Conservation (phyloP, 2,888 invertebrate species). For the Dynastes tityus region DNA sequence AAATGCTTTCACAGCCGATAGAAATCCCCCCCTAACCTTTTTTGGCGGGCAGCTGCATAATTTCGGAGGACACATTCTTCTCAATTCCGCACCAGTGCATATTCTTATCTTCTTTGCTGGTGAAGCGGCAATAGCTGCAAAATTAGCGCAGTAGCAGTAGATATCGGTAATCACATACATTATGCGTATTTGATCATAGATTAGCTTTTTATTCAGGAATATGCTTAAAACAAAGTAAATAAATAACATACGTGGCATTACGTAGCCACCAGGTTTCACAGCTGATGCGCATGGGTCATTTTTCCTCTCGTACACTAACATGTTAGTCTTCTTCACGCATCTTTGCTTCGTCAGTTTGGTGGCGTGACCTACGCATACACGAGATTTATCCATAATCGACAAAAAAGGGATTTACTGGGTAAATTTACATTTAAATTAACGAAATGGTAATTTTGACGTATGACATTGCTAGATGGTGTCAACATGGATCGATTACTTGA, state of each 20-base stretch:
- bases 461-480: conserved; percentile 18
- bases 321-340: conserved; percentile 60
- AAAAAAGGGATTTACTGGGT: conserved; percentile 18
- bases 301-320: conserved; percentile 59
- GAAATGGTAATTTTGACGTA: conserved; percentile 39
- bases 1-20: conserved; percentile 49
- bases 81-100: conserved; percentile 68
- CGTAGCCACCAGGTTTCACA: conserved; percentile 48
- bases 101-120: conserved; percentile 64
- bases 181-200: no score
- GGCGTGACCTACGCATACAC: conserved; percentile 60
- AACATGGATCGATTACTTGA: background rate
- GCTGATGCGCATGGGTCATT: conserved; percentile 54
- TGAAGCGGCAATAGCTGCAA: conserved; percentile 51
- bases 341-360: conserved; percentile 65
- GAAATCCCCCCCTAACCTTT: conserved; percentile 48
- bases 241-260: conserved; percentile 49
- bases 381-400: conserved; percentile 54
- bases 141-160: background rate
- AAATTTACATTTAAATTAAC: conserved; percentile 31
- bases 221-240: background rate
- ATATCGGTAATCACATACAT: no score
- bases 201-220: no score
- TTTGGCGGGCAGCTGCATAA: conserved; percentile 65
- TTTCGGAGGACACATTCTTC: conserved; percentile 64